Evolutionary conservation across 2,797 vertebrate species (phyloP).

Genomic region (Taeniopygia guttata): DNA sequence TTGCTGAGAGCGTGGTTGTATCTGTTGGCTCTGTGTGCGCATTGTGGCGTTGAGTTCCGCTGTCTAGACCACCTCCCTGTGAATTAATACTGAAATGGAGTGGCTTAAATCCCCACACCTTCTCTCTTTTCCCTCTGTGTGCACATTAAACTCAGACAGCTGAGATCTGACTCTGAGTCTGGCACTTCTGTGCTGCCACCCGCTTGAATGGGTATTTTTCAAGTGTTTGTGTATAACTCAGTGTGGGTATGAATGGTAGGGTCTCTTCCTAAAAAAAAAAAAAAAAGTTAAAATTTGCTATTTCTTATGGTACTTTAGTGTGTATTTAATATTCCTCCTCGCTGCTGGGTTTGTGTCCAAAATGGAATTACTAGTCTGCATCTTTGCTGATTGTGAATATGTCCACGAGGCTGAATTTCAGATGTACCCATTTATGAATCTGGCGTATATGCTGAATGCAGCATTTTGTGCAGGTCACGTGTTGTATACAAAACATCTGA

Average conservation of each 20-base stretch:
- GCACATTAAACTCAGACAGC: neutral
- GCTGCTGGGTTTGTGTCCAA: neutral
- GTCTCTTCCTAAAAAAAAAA: neutral
- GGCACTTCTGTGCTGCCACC: neutral
- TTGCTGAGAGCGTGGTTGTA: neutral
- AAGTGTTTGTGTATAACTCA: neutral
- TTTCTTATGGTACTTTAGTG: neutral
- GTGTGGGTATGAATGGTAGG: neutral
- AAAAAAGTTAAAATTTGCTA: neutral
- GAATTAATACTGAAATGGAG: neutral
- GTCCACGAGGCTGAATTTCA: slow-evolving; percentile 57
- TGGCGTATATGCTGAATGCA: slow-evolving; percentile 60
- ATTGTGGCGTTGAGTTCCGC: neutral
- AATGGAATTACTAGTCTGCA: slow-evolving; percentile 10
- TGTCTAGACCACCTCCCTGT: slow-evolving; percentile 17
- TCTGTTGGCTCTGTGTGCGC: neutral
- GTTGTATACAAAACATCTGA: slow-evolving; percentile 69
- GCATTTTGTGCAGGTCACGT: slow-evolving; percentile 65
- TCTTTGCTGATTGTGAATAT: slow-evolving; percentile 25
- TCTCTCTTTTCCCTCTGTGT: neutral
- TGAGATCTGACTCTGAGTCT: neutral
- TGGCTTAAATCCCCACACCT: neutral
- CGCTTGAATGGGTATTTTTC: neutral
- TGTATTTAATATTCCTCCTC: neutral
- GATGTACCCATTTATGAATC: slow-evolving; percentile 50